Base-by-base conservation (phyloP, 2,797 vertebrate genomes). In the Notamacropus eugenii region DNA sequence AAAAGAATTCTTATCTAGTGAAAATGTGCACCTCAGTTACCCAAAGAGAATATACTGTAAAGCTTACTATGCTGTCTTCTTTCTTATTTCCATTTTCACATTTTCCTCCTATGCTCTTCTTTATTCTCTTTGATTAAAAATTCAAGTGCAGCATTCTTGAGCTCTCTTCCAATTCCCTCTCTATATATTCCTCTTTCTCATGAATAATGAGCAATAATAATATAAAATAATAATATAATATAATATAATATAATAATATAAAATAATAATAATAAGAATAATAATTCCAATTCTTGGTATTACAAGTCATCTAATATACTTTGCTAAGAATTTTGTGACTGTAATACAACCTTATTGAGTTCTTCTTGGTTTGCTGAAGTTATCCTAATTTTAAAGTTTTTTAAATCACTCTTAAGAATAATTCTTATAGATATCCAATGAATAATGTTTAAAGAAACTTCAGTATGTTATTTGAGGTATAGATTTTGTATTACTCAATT, bases 61-160 rank as follows among this genome's bases (percentile, higher is more conserved):
- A 58, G 87, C 16, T 22, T 62, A 74, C 55, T 87, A 0, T 9
- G 91, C 93, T 91, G 46, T 28, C 5, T 92, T 94, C 93, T 55
- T 92, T 40, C 50, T 91, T 56, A 57, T 40, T 8, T 59, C 55
- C 24, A 50, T 50, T 6, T 55, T 1, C 90, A 62, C 54, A 54
- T 95, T 95, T 29, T 95, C 96, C 24, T 56, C 13, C 5, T 1
- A 46, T 0, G 92, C 3, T 6, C 2, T 52, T 90, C 54, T 95
- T 95, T 92, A 95, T 74, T 92, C 4, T 92, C 55, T 95, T 96
- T 94, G 55, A 82, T 94, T 93, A 90, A 54, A 16, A 94, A 94
- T 93, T 93, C 93, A 90, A 91, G 46, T 55, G 90, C 54, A 19
- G 82, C 91, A 22, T 28, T 93, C 56, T 95, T 2, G 31, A 91